Evolutionary conservation across 2,797 vertebrate species (phyloP).

Genomic region (Enteromius thamalakanensis): DNA sequence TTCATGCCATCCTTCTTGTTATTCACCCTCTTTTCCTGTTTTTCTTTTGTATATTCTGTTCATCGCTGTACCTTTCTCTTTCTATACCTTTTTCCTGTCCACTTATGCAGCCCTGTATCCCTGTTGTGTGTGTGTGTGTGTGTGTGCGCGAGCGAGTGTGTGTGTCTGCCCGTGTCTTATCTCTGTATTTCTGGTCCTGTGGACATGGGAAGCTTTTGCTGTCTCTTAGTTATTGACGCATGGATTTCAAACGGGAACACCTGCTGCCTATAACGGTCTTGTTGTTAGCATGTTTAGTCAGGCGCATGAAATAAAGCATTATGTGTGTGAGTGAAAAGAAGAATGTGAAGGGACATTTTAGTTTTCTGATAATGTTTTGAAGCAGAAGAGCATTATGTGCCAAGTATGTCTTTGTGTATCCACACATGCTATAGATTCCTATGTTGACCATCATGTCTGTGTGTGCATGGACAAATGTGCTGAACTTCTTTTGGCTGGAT

Average conservation of each 20-base stretch:
- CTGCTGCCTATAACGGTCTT: slow-evolving; percentile 3
- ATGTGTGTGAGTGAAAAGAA: not conserved
- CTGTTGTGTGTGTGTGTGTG: not conserved
- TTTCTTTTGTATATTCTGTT: slow-evolving; percentile 24
- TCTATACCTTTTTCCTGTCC: slow-evolving; percentile 30
- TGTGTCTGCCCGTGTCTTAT: slow-evolving; percentile 10
- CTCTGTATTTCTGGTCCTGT: slow-evolving; percentile 13
- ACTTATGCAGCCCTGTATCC: slow-evolving; percentile 37
- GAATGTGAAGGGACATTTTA: not conserved
- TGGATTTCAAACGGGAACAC: slow-evolving; percentile 25
- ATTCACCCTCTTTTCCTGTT: slow-evolving; percentile 14
- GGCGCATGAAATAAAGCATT: slow-evolving; percentile 33
- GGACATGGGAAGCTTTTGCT: slow-evolving; percentile 12
- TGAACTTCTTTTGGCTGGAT: slow-evolving; percentile 28
- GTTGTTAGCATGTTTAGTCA: slow-evolving; percentile 34
- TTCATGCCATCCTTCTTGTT: slow-evolving; percentile 21
- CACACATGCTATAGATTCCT: slow-evolving; percentile 1
- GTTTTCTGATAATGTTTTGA: slow-evolving; percentile 21
- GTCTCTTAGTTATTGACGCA: slow-evolving; percentile 22
- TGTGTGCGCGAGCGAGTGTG: not conserved
- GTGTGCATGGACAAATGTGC: slow-evolving; percentile 38
- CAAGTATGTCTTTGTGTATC: slow-evolving; percentile 9
- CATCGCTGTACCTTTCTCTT: slow-evolving; percentile 7
- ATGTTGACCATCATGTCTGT: not conserved
- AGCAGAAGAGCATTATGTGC: not conserved